Evolutionary conservation across 2,888 invertebrate species (phyloP), one percentile per base, ranked within the genome.

Genomic region (Tetranychus piercei): DNA sequence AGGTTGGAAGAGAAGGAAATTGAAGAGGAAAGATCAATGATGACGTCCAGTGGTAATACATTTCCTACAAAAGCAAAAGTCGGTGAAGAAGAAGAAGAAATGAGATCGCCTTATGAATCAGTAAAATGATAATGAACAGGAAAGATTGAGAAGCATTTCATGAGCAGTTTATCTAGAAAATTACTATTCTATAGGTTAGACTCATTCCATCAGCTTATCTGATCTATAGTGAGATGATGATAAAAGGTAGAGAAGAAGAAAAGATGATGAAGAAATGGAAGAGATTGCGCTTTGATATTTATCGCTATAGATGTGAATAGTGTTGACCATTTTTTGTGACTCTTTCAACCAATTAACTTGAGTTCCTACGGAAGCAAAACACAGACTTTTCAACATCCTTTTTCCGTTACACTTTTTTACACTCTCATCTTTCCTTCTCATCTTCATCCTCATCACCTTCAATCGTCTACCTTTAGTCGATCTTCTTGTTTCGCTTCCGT

Each of bases 281-380:
- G 55, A 55, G 55, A 55, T 55, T 55, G 55, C 55, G 55, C 55
- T 55, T 55, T 55, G 55, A 55, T 55, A 55, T 55, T 55, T 55
- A 55, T 55, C 55, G 6, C 9, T 55, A 55, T 55, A 55, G 55
- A 15, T 55, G 11, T 55, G 55, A 55, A 55, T 55, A 55, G 9
- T 55, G 55, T 55, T 55, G 55, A 55, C 55, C 55, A 55, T 55
- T 55, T 55, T 55, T 15, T 55, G 55, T 7, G 55, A 55, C 15
- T 55, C 55, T 9, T 55, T 55, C 55, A 55, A 55, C 55, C 55
- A 55, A 55, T 55, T 55, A 55, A 55, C 55, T 55, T 55, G 55
- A 55, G 55, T 55, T 55, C 55, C 55, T 55, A 55, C 55, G 55
- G 55, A 55, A 55, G 55, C 55, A 15, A 55, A 55, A 55, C 55